A percentile compares a stretch with the other conserved stretches of the same genome.
Conservation (phyloP, 2,797 vertebrate species). For the Epinephelus malabaricus region DNA sequence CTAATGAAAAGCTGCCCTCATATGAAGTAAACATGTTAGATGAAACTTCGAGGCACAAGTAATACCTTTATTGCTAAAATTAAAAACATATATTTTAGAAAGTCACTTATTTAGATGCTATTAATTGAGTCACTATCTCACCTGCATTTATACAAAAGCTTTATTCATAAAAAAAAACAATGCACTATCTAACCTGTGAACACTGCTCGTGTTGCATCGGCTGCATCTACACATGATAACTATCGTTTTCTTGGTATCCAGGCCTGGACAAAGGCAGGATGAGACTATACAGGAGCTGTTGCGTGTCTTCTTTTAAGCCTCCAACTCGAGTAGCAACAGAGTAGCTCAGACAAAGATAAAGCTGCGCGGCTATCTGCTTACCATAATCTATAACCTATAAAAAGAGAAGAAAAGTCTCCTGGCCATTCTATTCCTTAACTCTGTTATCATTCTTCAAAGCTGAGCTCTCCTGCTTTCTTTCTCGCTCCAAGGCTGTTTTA, state of each 20-base stretch:
- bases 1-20: too few species aligned
- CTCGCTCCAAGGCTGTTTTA: constrained; percentile 70
- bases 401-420: constrained; percentile 75
- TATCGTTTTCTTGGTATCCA: constrained; percentile 24
- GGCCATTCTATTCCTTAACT: constrained; percentile 76
- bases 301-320: constrained; percentile 75
- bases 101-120: neutral
- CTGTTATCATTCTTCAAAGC: constrained; percentile 80
- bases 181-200: neutral
- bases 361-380: constrained; percentile 80
- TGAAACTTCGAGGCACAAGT: too few species aligned
- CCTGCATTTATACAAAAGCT: neutral
- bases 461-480: constrained; percentile 71
- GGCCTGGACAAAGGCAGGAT: constrained; percentile 53
- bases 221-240: constrained; percentile 25
- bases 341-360: constrained; percentile 78
- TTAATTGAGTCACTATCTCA: constrained; percentile 19
- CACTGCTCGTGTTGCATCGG: neutral
- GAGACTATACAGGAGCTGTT: constrained; percentile 58
- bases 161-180: too few species aligned
- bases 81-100: too few species aligned
- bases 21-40: too few species aligned
- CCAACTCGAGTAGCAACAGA: constrained; percentile 68
- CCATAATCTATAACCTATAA: constrained; percentile 84
- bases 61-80: too few species aligned